These are phyloP conservation scores for Oscheius myriophilus DNA, from an alignment of 2,888 invertebrate genomes.

Conservation along the genomic window DNA sequence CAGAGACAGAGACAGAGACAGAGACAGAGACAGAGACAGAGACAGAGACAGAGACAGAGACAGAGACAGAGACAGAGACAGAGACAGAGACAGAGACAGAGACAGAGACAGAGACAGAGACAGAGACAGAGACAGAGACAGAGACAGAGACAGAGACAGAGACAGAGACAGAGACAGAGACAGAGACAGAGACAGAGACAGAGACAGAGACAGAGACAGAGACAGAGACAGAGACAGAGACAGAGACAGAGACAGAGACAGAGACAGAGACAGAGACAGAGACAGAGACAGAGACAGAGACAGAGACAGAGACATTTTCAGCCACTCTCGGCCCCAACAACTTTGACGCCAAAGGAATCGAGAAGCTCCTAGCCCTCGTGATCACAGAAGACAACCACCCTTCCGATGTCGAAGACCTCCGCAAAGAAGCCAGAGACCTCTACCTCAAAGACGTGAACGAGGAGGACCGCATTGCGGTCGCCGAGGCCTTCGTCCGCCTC, in stretches of 20 bases:
- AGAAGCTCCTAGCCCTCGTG: constrained; percentile 55
- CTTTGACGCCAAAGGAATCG: constrained; percentile 58
- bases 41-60: background rate
- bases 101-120: background rate
- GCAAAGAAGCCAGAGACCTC: constrained; percentile 54
- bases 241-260: too few species aligned
- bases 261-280: too few species aligned
- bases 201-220: too few species aligned
- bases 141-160: too few species aligned
- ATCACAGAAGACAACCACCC: constrained; percentile 57
- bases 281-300: too few species aligned
- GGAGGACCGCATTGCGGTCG: constrained; percentile 48
- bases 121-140: too few species aligned
- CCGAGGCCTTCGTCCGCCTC: constrained; percentile 61
- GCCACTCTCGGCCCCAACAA: constrained; percentile 53
- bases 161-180: too few species aligned
- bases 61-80: background rate
- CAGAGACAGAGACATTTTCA: constrained; percentile 23
- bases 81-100: background rate
- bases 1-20: too few species aligned
- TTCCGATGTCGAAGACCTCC: constrained; percentile 43
- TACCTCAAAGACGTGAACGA: constrained; percentile 56
- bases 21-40: too few species aligned
- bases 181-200: too few species aligned
- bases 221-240: too few species aligned